These are phyloP conservation scores for Darevskia nairensis DNA, from an alignment of 2,797 vertebrate genomes.

Conservation along the genomic window DNA sequence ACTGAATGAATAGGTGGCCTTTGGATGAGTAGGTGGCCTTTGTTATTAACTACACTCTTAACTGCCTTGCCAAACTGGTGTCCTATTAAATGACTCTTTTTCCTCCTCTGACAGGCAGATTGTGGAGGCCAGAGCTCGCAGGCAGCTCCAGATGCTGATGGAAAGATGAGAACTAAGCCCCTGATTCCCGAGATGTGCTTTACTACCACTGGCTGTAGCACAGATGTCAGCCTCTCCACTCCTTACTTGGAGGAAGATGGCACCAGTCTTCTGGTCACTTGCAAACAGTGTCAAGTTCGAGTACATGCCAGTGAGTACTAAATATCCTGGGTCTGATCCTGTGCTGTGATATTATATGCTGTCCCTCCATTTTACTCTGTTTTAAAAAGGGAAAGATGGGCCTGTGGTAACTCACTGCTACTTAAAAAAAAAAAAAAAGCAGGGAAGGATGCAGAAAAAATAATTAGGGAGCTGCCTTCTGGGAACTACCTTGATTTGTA, in stretches of 20 bases:
- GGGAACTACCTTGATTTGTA: background rate
- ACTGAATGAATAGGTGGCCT: background rate
- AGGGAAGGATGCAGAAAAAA: background rate
- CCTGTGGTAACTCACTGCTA: background rate
- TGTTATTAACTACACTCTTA: background rate
- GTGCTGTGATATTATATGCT: background rate
- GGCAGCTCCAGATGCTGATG: slow-evolving; percentile 58
- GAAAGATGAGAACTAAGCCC: slow-evolving; percentile 88
- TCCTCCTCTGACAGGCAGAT: slow-evolving; percentile 80
- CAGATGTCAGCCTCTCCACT: slow-evolving; percentile 89
- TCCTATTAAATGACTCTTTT: slow-evolving; percentile 26
- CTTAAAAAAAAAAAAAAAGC: background rate
- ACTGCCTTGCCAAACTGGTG: background rate
- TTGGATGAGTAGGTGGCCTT: background rate
- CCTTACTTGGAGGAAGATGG: slow-evolving; percentile 91
- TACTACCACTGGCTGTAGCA: slow-evolving; percentile 86
- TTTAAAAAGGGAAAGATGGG: background rate
- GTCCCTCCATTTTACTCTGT: background rate
- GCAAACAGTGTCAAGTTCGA: slow-evolving; percentile 90
- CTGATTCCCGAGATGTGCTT: slow-evolving; percentile 99
- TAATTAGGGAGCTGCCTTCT: background rate
- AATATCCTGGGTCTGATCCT: background rate
- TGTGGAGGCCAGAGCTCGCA: slow-evolving; percentile 78
- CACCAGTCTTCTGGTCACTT: slow-evolving; percentile 90
- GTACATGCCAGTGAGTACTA: slow-evolving; percentile 92